Conservation (phyloP, 2,888 invertebrate genomes). For the Acanthosepion esculentum region DNA sequence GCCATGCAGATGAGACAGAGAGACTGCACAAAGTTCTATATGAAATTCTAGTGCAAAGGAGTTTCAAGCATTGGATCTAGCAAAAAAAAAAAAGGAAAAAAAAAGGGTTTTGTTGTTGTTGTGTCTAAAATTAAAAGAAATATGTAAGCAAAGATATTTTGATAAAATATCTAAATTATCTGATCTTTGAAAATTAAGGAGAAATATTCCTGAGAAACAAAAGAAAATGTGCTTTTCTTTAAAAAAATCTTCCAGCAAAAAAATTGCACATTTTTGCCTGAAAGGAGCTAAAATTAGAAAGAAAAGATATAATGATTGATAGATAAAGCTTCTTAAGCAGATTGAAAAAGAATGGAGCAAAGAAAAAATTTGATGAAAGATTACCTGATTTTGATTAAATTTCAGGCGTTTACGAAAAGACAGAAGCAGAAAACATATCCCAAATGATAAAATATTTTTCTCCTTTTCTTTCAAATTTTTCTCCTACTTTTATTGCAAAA, state of each 20-base stretch:
- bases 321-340: background rate
- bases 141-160: background rate
- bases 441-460: background rate
- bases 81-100: background rate
- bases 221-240: background rate
- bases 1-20: background rate
- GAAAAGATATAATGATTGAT: background rate
- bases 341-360: background rate
- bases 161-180: background rate
- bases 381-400: background rate
- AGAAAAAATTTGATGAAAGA: background rate
- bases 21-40: background rate
- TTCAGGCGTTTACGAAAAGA: background rate
- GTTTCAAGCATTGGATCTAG: conserved; percentile 9
- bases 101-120: conserved; percentile 5
- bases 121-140: background rate
- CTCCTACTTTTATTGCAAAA: background rate
- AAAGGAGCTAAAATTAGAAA: background rate
- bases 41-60: background rate
- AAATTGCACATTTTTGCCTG: background rate
- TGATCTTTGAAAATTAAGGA: background rate
- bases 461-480: background rate
- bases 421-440: background rate
- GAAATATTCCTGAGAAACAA: background rate
- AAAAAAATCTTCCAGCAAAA: background rate